Base-by-base conservation (phyloP, 2,797 vertebrate species). In the Notolabrus celidotus region DNA sequence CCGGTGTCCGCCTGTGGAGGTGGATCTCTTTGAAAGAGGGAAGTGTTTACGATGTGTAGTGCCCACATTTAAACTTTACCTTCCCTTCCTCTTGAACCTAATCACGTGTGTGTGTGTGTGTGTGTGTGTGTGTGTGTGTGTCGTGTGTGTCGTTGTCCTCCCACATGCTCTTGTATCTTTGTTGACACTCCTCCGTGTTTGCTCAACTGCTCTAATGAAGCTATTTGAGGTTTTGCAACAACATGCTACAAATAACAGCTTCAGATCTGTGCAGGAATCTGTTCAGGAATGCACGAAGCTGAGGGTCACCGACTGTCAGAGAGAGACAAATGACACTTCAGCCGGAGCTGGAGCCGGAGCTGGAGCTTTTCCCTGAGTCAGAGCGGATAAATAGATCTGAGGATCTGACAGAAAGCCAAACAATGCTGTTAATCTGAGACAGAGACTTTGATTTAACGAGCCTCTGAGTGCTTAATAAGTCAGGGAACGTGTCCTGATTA, bases 181-280 rank as follows among this genome's bases (percentile, higher is more conserved):
- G 19, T 7, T 38, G 47, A 57, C 64, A 2, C n/a, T 16, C 9
- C n/a, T 0, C 4, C 63, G 71, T 69, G 71, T 69, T 79, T 71
- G 62, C 33, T 51, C 12, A 0, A 4, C 31, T 27, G 20, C 34
- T 54, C 50, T 64, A 25, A 72, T 55, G 29, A 66, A 43, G 25
- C 38, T 5, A 3, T 58, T 57, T 50, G 23, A 51, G 54, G 53
- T 45, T 71, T 64, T 56, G 34, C 10, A 61, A 57, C 36, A 38
- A 52, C 33, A 20, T 59, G 62, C 1, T 25, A 42, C 50, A 73
- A 71, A 77, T 16, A 80, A 42, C 65, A 77, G 52, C 55, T 33
- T 3, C 61, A 10, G 54, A 59, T 49, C 59, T 59, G 38, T 76
- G 62, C 38, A 47, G 75, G 75, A 77, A 72, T 77, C 58, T 52